Evolutionary conservation across 1,140 invertebrate genomes (phyloP).

Genomic region (Plutomurus gul): DNA sequence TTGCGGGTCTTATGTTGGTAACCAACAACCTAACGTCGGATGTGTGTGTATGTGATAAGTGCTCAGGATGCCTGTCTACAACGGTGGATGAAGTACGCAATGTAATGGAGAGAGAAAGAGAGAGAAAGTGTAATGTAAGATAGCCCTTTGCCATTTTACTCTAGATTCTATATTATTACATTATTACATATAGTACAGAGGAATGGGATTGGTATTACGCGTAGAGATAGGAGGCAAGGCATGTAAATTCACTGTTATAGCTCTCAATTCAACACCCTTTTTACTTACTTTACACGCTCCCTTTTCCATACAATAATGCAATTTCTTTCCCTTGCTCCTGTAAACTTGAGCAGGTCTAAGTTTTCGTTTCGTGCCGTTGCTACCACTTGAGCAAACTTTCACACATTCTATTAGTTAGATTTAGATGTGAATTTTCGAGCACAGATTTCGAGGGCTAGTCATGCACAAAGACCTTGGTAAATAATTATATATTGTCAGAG

Average conservation of each 20-base stretch:
- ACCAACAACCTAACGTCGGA: neutral
- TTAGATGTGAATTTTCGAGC: neutral
- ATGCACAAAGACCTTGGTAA: neutral
- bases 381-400: slow-evolving; percentile 12
- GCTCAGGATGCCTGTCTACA: too few species aligned
- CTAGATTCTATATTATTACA: too few species aligned
- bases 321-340: neutral
- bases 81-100: too few species aligned
- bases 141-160: too few species aligned
- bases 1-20: neutral
- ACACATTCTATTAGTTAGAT: slow-evolving; percentile 16
- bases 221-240: neutral
- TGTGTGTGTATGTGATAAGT: neutral
- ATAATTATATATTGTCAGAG: neutral
- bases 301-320: slow-evolving; percentile 6
- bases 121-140: too few species aligned
- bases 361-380: neutral
- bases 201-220: too few species aligned
- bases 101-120: too few species aligned
- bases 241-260: slow-evolving; percentile 3
- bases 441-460: neutral
- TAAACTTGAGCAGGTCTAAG: neutral
- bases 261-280: neutral
- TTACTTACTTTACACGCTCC: neutral
- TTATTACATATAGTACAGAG: too few species aligned